Conservation (phyloP, 2,888 invertebrate species). For the Luperina nickerlii region DNA sequence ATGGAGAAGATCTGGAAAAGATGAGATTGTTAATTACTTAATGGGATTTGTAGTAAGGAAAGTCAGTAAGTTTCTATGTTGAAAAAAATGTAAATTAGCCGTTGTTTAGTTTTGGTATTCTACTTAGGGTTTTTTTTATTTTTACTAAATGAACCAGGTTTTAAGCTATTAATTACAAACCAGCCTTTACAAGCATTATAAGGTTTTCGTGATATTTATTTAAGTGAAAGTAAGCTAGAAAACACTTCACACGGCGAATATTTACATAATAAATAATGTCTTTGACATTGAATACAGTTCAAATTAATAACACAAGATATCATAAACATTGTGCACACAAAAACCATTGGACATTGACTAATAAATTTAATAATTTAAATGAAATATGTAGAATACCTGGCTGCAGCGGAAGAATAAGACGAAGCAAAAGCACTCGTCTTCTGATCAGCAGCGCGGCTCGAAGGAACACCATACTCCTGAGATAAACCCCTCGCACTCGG, state of each 20-base stretch:
- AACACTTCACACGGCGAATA: background rate
- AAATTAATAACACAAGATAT: background rate
- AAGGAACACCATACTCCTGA: constrained; percentile 87
- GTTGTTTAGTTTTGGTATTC: background rate
- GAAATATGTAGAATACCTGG: constrained; percentile 68
- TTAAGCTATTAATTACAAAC: background rate
- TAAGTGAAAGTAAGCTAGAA: background rate
- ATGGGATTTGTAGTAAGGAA: background rate
- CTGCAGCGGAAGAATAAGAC: constrained; percentile 76
- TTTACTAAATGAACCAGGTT: background rate
- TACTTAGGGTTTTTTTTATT: background rate
- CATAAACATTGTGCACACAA: no score
- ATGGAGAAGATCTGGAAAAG: constrained; percentile 75
- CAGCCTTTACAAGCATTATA: no score
- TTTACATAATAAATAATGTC: background rate
- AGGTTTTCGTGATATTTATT: background rate
- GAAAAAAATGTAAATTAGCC: background rate
- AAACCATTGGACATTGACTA: background rate
- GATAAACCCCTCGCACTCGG: constrained; percentile 80
- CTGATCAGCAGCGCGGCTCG: constrained; percentile 72
- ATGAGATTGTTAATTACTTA: constrained; percentile 1
- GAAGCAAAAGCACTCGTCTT: constrained; percentile 80
- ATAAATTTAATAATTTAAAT: background rate
- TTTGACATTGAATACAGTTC: background rate
- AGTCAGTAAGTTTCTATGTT: background rate